Evolutionary conservation across 2,888 invertebrate species (phyloP).

Genomic region (Rotaria sp.): DNA sequence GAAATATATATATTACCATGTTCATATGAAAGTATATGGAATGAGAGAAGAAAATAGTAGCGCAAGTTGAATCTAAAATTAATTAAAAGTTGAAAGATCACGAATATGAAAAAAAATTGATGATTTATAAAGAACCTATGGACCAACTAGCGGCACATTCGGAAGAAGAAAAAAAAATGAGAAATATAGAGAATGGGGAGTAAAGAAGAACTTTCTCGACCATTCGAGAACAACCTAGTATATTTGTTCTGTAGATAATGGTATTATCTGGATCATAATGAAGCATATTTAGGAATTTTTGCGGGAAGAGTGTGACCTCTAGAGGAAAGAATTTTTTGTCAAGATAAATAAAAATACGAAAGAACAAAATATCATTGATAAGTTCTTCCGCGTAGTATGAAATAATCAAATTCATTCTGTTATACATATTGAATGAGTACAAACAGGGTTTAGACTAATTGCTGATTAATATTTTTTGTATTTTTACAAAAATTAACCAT

Average conservation of each 20-base stretch:
- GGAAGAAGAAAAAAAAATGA: neutral
- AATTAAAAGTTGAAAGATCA: neutral
- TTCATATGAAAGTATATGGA: neutral
- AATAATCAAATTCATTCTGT: too few relatives aligned
- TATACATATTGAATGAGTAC: too few relatives aligned
- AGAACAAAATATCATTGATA: too few relatives aligned
- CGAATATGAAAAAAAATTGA: neutral
- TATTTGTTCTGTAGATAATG: conserved; percentile 15
- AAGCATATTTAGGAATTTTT: neutral
- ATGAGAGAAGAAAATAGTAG: neutral
- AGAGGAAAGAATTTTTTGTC: neutral
- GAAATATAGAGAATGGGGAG: neutral
- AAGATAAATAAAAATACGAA: too few relatives aligned
- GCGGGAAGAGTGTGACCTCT: neutral
- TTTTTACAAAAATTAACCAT: too few relatives aligned
- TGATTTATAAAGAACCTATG: neutral
- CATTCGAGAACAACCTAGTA: conserved; percentile 19
- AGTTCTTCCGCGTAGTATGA: too few relatives aligned
- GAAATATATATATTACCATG: neutral
- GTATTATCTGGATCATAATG: neutral
- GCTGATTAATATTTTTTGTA: too few relatives aligned
- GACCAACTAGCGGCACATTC: neutral
- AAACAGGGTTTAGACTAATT: too few relatives aligned
- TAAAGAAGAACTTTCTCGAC: conserved; percentile 14
- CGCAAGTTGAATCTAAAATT: neutral